A percentile compares a stretch with the other conserved stretches of the same genome.
Evolutionary conservation across 1,140 invertebrate genomes (phyloP).

Genomic region (Pseudomyrmex dendroicus): DNA sequence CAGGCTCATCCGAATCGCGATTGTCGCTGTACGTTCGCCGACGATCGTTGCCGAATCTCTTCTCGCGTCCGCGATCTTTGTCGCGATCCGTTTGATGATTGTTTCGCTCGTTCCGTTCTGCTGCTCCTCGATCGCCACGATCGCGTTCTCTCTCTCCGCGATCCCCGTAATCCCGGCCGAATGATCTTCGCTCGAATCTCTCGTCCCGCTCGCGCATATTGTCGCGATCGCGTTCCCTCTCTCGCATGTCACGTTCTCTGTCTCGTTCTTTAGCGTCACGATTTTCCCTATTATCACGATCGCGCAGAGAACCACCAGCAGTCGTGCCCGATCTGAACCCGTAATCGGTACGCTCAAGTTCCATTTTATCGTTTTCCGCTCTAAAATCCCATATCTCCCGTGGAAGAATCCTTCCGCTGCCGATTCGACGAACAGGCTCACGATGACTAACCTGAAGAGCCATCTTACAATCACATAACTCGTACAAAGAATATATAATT

Average conservation of each 20-base stretch:
- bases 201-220: conserved; percentile 74
- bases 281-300: conserved; percentile 78
- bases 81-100: conserved; percentile 77
- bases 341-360: conserved; percentile 80
- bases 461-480: conserved; percentile 12
- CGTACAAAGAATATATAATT: background rate
- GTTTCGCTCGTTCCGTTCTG: conserved; percentile 70
- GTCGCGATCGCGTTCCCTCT: conserved; percentile 66
- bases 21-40: conserved; percentile 84
- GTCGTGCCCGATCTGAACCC: conserved; percentile 78
- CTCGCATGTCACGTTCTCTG: conserved; percentile 34
- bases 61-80: conserved; percentile 83
- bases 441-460: conserved; percentile 81
- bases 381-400: conserved; percentile 88
- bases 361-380: conserved; percentile 83
- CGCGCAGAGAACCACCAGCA: conserved; percentile 73
- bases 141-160: conserved; percentile 74
- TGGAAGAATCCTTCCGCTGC: conserved; percentile 91
- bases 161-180: conserved; percentile 84
- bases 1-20: conserved; percentile 87
- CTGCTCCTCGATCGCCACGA: conserved; percentile 70
- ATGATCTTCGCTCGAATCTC: conserved; percentile 86
- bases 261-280: conserved; percentile 69
- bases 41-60: conserved; percentile 82
- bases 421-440: conserved; percentile 88